A percentile compares a stretch with the other conserved stretches of the same genome.
phyloP scores from a whole-genome alignment of 2,888 invertebrate genomes.

The Poecilus cupreus region DNA sequence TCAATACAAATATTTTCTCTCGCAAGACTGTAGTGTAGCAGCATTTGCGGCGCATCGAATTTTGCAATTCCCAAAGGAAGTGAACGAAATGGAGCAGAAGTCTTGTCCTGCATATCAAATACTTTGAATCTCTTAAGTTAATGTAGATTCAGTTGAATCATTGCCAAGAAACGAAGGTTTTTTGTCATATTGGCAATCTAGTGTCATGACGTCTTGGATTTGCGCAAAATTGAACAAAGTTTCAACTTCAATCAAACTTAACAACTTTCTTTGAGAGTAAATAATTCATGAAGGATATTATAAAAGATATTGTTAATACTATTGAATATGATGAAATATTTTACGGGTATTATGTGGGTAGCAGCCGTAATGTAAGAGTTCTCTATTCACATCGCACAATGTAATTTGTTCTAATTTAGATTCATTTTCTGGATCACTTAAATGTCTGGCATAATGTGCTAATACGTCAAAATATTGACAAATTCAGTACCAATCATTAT shows the following conservation, averaged over 20 bases:
- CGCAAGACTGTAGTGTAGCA: background rate
- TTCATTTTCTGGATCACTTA: too few relatives aligned
- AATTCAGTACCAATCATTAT: too few relatives aligned
- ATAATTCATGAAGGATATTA: too few relatives aligned
- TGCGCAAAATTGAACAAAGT: background rate
- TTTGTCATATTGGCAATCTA: slow-evolving; percentile 18
- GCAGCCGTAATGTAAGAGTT: too few relatives aligned
- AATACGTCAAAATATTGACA: too few relatives aligned
- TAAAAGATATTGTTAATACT: too few relatives aligned
- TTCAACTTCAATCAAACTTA: background rate
- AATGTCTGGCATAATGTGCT: too few relatives aligned
- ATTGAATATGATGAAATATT: too few relatives aligned
- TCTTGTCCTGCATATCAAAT: slow-evolving; percentile 8
- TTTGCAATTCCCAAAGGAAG: slow-evolving; percentile 14
- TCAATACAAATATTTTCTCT: slow-evolving; percentile 19
- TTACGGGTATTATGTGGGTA: too few relatives aligned
- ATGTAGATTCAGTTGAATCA: slow-evolving; percentile 17
- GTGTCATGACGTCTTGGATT: background rate
- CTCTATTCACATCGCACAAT: too few relatives aligned
- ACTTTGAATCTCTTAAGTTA: background rate
- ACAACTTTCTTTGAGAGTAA: too few relatives aligned
- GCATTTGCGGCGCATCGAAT: background rate
- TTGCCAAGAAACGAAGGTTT: slow-evolving; percentile 14
- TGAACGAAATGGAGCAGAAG: slow-evolving; percentile 34
- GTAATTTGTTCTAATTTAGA: too few relatives aligned